These are phyloP conservation scores for Drosophila pseudoananassae DNA, from an alignment of 1,140 invertebrate genomes.

Conservation along the genomic window DNA sequence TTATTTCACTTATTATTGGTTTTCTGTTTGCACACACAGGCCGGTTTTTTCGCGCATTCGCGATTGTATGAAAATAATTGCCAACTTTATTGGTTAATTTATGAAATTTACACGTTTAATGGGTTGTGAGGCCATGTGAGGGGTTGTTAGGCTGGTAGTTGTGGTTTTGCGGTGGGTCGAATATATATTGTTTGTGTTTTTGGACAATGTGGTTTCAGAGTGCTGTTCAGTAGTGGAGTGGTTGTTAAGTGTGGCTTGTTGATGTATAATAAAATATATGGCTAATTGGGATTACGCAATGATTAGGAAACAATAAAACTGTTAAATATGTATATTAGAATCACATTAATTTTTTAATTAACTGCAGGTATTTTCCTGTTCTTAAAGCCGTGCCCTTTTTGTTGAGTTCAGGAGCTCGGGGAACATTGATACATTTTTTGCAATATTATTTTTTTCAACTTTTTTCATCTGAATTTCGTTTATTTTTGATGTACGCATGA, in stretches of 20 bases:
- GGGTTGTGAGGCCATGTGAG: slow-evolving; percentile 14
- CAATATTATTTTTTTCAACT: slow-evolving; percentile 26
- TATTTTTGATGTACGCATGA: slow-evolving; percentile 73
- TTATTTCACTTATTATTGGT: slow-evolving; percentile 36
- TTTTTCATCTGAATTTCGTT: slow-evolving; percentile 23
- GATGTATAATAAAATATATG: slow-evolving; percentile 14
- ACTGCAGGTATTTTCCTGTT: too few relatives aligned
- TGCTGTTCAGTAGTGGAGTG: slow-evolving; percentile 29
- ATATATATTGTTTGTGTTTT: slow-evolving; percentile 42
- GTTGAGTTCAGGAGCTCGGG: slow-evolving; percentile 4
- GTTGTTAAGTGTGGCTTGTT: slow-evolving; percentile 34
- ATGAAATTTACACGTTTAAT: slow-evolving; percentile 75
- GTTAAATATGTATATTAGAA: background rate
- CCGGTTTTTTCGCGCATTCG: slow-evolving; percentile 8
- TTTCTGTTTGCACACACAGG: slow-evolving; percentile 21
- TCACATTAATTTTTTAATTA: background rate
- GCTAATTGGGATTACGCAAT: background rate
- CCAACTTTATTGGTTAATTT: slow-evolving; percentile 76
- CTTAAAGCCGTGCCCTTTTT: background rate
- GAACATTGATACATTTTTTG: slow-evolving; percentile 11
- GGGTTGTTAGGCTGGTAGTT: slow-evolving; percentile 32
- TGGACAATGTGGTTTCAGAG: slow-evolving; percentile 33
- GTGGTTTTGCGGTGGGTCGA: slow-evolving; percentile 33
- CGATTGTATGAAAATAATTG: slow-evolving; percentile 68
- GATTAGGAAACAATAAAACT: background rate